These are phyloP conservation scores for Amphimedon queenslandica DNA, from an alignment of 37 sponge, comb jelly and placozoan species.

Conservation along the genomic window DNA sequence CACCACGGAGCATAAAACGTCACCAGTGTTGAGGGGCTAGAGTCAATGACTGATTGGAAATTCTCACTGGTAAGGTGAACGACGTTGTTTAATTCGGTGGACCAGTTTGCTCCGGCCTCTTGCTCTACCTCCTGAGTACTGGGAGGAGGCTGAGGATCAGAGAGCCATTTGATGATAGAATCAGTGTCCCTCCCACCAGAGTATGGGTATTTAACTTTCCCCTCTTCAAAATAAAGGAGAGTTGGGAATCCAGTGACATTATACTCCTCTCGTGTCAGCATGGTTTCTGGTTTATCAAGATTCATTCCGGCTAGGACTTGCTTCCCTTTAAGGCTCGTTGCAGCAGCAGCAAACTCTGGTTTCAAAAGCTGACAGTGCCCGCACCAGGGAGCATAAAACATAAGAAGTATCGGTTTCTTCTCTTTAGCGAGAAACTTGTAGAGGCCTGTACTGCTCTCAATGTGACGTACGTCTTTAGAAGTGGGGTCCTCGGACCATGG, in stretches of 20 bases:
- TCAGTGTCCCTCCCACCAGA: constrained; percentile 59
- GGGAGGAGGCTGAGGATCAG: constrained; percentile 47
- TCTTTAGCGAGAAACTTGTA: constrained; percentile 56
- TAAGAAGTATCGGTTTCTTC: constrained; percentile 71
- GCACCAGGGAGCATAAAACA: constrained; percentile 99
- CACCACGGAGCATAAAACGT: constrained; percentile 98
- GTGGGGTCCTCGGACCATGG: constrained; percentile 92
- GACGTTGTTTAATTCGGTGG: constrained; percentile 67
- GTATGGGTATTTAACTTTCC: constrained; percentile 48
- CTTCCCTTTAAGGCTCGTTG: constrained; percentile 63
- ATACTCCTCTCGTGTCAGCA: constrained; percentile 45
- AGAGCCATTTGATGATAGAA: constrained; percentile 75
- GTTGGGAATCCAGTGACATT: constrained; percentile 95
- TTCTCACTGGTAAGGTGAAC: constrained; percentile 74
- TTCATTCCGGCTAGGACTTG: constrained; percentile 87
- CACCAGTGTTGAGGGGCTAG: constrained; percentile 82
- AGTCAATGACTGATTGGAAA: constrained; percentile 60
- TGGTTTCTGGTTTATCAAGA: constrained; percentile 66
- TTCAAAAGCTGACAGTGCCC: constrained; percentile 90
- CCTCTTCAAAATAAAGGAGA: constrained; percentile 80
- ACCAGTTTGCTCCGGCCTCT: constrained; percentile 53
- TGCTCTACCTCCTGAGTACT: not conserved
- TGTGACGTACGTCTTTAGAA: constrained; percentile 69
- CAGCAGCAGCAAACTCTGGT: constrained; percentile 87
- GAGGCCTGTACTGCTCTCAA: constrained; percentile 48